Conservation (phyloP, 2,888 invertebrate species). For the Trachelus tabidus region DNA sequence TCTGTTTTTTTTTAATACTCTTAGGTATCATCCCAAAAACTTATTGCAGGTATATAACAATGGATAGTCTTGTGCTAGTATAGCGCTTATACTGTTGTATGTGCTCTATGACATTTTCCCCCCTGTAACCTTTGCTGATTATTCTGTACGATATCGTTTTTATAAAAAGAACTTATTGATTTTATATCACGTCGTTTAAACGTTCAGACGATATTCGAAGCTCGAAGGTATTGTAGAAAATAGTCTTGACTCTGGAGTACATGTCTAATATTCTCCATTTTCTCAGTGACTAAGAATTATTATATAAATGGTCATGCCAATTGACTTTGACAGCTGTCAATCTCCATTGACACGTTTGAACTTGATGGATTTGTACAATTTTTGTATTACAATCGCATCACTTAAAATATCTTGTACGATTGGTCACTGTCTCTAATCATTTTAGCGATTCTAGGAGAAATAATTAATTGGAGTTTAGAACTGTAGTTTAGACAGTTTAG, state of each 20-base stretch:
- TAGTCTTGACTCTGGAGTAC: neutral
- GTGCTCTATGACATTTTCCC: slow-evolving; percentile 8
- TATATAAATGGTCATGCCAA: neutral
- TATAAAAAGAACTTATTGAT: neutral
- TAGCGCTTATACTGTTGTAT: slow-evolving; percentile 23
- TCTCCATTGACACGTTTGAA: neutral
- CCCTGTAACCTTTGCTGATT: neutral
- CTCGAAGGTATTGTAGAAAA: neutral
- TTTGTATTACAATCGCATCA: neutral
- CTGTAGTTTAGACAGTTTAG: slow-evolving; percentile 32
- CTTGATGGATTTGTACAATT: neutral
- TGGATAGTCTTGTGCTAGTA: slow-evolving; percentile 24
- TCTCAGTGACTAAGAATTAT: neutral
- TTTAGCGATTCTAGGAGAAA: neutral
- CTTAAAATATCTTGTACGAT: neutral
- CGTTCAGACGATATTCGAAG: neutral
- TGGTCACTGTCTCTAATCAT: neutral
- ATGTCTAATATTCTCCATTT: neutral
- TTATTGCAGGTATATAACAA: slow-evolving; percentile 19
- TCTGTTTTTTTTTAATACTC: slow-evolving; percentile 30
- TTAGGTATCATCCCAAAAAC: slow-evolving; percentile 26
- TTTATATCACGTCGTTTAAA: neutral
- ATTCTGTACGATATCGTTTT: neutral
- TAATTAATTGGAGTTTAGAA: neutral
- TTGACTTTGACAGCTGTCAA: neutral